Evolutionary conservation across 2,888 invertebrate species (phyloP).

Genomic region (Sminthurides aquaticus): DNA sequence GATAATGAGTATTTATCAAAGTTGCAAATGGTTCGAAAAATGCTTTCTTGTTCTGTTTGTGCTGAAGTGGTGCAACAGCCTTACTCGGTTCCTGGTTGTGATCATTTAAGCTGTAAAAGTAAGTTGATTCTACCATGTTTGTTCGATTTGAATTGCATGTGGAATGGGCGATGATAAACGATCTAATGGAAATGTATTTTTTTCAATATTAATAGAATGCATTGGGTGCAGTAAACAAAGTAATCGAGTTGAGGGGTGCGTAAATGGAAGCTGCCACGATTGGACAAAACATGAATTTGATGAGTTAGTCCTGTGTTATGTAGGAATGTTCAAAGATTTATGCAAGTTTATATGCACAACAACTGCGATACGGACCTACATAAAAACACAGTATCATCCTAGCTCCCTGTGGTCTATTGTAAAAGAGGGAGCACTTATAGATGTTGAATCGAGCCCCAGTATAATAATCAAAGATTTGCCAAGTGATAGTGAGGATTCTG

Average conservation of each 20-base stretch:
- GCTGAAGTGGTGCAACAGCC: constrained; percentile 13
- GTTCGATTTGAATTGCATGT: constrained; percentile 11
- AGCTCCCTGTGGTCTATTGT: constrained; percentile 9
- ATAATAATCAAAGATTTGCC: no score
- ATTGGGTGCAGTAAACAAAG: constrained; percentile 18
- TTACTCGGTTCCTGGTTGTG: constrained; percentile 9
- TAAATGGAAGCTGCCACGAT: constrained; percentile 12
- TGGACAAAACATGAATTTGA: constrained; percentile 12
- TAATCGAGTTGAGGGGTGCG: not conserved
- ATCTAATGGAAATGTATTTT: no score
- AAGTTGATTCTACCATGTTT: not conserved
- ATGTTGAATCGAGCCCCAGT: no score
- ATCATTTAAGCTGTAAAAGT: constrained; percentile 34
- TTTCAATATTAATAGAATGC: constrained; percentile 29
- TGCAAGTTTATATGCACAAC: constrained; percentile 15
- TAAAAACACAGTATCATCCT: constrained; percentile 3
- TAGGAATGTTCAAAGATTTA: constrained; percentile 9
- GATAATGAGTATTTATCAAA: constrained; percentile 17
- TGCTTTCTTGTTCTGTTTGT: constrained; percentile 28
- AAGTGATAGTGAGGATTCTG: no score
- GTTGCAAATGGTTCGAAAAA: constrained; percentile 17
- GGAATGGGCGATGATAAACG: constrained; percentile 5
- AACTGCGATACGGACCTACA: not conserved
- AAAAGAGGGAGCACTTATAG: constrained; percentile 4
- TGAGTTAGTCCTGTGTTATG: constrained; percentile 9